Evolutionary conservation across 1,140 invertebrate genomes (phyloP).

Genomic region (Drosophila sulfurigaster): DNA sequence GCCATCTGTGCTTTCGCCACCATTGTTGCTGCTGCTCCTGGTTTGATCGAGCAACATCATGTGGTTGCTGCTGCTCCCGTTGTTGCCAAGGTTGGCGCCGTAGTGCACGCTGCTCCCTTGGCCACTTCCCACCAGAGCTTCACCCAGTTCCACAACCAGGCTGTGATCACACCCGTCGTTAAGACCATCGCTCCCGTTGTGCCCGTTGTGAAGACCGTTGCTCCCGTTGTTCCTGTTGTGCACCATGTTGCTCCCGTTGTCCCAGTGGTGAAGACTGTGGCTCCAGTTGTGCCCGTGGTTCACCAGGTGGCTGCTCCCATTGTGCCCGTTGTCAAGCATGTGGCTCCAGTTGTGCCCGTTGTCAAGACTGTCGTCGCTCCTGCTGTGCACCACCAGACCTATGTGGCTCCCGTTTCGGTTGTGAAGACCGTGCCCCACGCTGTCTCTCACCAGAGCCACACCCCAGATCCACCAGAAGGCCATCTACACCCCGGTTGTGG

Average conservation of each 20-base stretch:
- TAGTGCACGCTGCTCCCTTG: conserved; percentile 67
- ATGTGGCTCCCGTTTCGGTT: conserved; percentile 48
- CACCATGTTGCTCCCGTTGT: conserved; percentile 51
- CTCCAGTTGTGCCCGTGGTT: conserved; percentile 39
- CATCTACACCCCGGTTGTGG: conserved; percentile 55
- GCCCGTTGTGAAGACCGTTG: conserved; percentile 51
- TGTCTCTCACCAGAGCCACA: conserved; percentile 86
- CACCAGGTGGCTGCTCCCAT: conserved; percentile 46
- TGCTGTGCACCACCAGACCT: conserved; percentile 47
- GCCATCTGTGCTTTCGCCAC: conserved; percentile 70
- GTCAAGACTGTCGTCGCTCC: conserved; percentile 72
- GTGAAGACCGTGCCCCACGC: conserved; percentile 59
- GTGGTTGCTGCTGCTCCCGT: conserved; percentile 62
- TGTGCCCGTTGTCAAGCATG: conserved; percentile 55
- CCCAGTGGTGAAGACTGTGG: conserved; percentile 74
- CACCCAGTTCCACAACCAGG: conserved; percentile 72
- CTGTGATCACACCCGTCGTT: conserved; percentile 69
- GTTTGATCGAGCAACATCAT: conserved; percentile 68
- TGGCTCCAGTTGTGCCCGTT: conserved; percentile 69
- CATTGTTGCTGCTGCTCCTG: conserved; percentile 68
- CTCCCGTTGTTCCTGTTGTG: conserved; percentile 43
- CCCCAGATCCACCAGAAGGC: conserved; percentile 78
- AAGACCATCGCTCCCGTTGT: conserved; percentile 71
- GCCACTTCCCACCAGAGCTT: conserved; percentile 86
- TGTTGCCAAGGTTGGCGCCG: conserved; percentile 64